Evolutionary conservation across 2,888 invertebrate species (phyloP), one percentile per base, ranked within the genome.

Genomic region (Phasia obesa): DNA sequence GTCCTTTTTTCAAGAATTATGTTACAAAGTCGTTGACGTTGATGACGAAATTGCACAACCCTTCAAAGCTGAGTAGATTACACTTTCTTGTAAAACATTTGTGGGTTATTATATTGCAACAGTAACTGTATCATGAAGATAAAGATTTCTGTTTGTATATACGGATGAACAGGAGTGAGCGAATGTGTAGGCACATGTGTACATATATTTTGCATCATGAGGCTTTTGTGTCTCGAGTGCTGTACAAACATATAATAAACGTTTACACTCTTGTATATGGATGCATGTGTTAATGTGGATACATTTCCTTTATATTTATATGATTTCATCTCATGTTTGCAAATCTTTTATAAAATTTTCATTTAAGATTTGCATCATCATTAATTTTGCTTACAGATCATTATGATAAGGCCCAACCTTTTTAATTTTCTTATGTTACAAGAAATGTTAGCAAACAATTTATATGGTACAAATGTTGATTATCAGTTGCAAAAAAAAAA

Each of bases 41-140:
- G 84, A 85, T 86, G 84, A 78, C 67, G 73, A 84, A 84, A 84
- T 84, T 86, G 85, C 84, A 81, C 70, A 80, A 75, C 81, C 86
- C 85, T 85, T 86, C 85, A 86, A 86, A 85, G 82, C 82, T 75
- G 85, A 86, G 86, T 86, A 85, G 86, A 86, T 87, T 87, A 86
- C 86, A 88, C 86, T 88, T 87, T 87, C 84, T 86, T 86, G 85
- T 86, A 87, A 85, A 80, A 51, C 59, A 57, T 70, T 81, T 76
- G 65, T 38, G 59, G 53, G 44, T 75, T 71, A 38, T 51, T 49
- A 67, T 71, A 44, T 44, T 69, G 38, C n/a, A 55, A 38, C 57
- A 73, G 49, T 60, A 64, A 75, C 51, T 25, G 49, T 55, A 53
- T 69, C 38, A 60, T 69, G 44, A 69, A 57, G 49, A 53, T 44